Percentiles rank a stretch among this genome's conserved stretches.
Conservation (phyloP, 2,113 vertebrate genomes). For the Ophiodon elongatus region DNA sequence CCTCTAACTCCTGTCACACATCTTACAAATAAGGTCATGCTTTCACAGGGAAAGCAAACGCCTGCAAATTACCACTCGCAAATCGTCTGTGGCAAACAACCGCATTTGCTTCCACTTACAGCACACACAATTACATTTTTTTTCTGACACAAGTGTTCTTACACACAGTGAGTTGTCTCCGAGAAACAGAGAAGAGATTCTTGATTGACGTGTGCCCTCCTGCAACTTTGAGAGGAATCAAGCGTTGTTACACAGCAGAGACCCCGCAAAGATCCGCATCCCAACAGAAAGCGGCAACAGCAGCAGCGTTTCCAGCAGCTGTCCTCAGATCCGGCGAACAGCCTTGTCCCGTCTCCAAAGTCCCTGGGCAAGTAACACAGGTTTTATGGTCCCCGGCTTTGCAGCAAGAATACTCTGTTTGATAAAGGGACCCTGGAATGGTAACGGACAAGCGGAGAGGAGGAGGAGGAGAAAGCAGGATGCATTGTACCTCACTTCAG, state of each 20-base stretch:
- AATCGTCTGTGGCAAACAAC: constrained; percentile 12
- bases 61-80: constrained; percentile 19
- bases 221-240: constrained; percentile 59
- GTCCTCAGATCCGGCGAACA: constrained; percentile 51
- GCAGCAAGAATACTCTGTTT: constrained; percentile 52
- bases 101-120: constrained; percentile 24
- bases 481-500: constrained; percentile 76
- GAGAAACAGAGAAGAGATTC: constrained; percentile 17
- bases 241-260: constrained; percentile 34
- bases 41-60: constrained; percentile 35
- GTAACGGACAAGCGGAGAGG: constrained; percentile 49
- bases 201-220: constrained; percentile 35
- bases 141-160: constrained; percentile 47
- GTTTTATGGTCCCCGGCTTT: constrained; percentile 58
- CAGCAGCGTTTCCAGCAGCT: constrained; percentile 31
- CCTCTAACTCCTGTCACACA: constrained; percentile 14
- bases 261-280: constrained; percentile 55
- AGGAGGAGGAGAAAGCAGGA: constrained; percentile 56
- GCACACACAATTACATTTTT: constrained; percentile 16
- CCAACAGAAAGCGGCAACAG: constrained; percentile 24
- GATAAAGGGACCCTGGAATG: constrained; percentile 56
- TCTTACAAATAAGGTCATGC: constrained; percentile 53
- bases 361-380: constrained; percentile 48
- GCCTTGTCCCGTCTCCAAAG: constrained; percentile 68
- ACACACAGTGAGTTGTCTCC: constrained; percentile 49